Evolutionary conservation across 2,888 invertebrate species (phyloP).

Genomic region (Drosophila paranaensis): DNA sequence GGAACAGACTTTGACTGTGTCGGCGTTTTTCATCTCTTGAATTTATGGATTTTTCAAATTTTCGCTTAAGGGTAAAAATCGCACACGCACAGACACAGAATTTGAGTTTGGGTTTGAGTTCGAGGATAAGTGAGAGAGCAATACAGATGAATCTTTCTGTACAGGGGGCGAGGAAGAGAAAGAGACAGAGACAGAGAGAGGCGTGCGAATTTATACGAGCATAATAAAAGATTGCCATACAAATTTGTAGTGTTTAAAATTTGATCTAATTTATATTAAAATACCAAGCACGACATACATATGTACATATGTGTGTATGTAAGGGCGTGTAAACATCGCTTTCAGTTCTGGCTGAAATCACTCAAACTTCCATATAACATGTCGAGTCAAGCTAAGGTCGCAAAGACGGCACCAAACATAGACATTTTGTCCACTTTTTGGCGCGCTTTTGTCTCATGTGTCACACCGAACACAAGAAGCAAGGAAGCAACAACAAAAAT

Average conservation of each 20-base stretch:
- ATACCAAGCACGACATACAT: conserved; percentile 1
- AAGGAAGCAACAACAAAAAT: conserved; percentile 2
- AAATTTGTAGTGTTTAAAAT: conserved; percentile 63
- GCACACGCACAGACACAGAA: conserved; percentile 30
- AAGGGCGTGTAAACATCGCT: neutral
- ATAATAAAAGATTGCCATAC: conserved; percentile 55
- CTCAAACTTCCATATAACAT: neutral
- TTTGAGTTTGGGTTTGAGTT: conserved; percentile 11
- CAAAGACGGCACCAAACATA: neutral
- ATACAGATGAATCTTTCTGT: neutral
- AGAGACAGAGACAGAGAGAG: conserved; percentile 5
- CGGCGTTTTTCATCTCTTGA: conserved; percentile 76
- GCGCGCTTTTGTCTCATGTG: conserved; percentile 25
- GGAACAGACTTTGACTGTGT: conserved; percentile 63
- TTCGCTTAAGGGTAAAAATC: conserved; percentile 62
- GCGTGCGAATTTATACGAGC: conserved; percentile 40
- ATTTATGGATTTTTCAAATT: conserved; percentile 73
- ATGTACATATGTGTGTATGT: neutral
- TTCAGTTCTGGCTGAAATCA: neutral
- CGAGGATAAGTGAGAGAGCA: conserved; percentile 15
- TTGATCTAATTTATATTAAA: conserved; percentile 62
- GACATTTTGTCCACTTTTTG: neutral
- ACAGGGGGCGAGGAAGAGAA: neutral
- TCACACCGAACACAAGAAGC: conserved; percentile 14
- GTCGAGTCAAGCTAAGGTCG: neutral